Evolutionary conservation across 2,888 invertebrate genomes (phyloP).

Genomic region (Tenodera sinensis): DNA sequence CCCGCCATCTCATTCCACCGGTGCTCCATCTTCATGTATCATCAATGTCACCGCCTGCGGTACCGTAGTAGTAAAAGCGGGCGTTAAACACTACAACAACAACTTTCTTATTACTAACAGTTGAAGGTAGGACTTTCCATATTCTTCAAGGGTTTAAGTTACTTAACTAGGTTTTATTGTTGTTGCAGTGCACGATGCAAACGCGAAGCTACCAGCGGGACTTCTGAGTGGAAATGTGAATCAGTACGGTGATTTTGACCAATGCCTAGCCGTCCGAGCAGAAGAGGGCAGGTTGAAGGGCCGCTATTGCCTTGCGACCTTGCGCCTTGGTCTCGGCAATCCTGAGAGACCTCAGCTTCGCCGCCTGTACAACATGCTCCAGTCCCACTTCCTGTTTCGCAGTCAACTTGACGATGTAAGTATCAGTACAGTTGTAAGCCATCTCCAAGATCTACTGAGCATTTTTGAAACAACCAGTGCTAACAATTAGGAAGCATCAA

Average conservation of each 20-base stretch:
- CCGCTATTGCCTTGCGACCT: slow-evolving; percentile 62
- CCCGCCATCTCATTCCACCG: too few relatives aligned
- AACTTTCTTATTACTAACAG: too few relatives aligned
- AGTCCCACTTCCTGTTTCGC: slow-evolving; percentile 60
- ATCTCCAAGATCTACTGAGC: background rate
- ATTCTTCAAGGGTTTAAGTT: too few relatives aligned
- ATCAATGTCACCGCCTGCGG: too few relatives aligned
- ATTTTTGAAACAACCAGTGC: too few relatives aligned
- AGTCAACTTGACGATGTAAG: slow-evolving; percentile 66
- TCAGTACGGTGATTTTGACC: slow-evolving; percentile 68
- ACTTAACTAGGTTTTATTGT: too few relatives aligned
- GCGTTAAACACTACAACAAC: too few relatives aligned
- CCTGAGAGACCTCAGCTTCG: slow-evolving; percentile 49
- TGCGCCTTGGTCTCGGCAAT: slow-evolving; percentile 54
- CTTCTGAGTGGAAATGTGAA: slow-evolving; percentile 65
- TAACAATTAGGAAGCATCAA: too few relatives aligned
- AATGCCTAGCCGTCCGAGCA: slow-evolving; percentile 49
- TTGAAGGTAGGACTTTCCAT: too few relatives aligned
- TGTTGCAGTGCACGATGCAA: slow-evolving; percentile 64
- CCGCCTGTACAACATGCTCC: slow-evolving; percentile 51
- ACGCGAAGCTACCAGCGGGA: slow-evolving; percentile 65
- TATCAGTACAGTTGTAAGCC: slow-evolving; percentile 33
- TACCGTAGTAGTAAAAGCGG: too few relatives aligned
- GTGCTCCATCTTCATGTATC: too few relatives aligned
- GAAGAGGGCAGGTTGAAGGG: slow-evolving; percentile 50